A percentile compares a stretch with the other conserved stretches of the same genome.
phyloP scores from a whole-genome alignment of 2,113 vertebrate genomes.

The Myrmophylax atrothorax region DNA sequence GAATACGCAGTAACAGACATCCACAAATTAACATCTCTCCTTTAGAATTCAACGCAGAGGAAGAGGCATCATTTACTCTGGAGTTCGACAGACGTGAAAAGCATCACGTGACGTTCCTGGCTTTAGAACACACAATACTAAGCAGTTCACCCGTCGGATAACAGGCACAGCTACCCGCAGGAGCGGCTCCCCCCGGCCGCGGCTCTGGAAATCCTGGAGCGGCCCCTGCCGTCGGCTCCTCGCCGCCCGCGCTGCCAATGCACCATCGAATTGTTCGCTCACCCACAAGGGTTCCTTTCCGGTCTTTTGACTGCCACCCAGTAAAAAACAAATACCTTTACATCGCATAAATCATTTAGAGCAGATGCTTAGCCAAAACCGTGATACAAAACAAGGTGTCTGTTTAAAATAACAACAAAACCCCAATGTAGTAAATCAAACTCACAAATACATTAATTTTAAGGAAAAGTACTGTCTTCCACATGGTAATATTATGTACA shows the following conservation, averaged over 20 bases:
- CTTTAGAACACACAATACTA: background rate
- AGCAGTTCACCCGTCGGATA: background rate
- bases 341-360: fast-evolving
- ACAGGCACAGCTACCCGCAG: background rate
- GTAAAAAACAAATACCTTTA: background rate
- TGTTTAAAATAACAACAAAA: background rate
- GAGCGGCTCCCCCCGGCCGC: background rate
- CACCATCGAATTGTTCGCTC: fast-evolving
- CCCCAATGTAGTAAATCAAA: background rate
- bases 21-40: background rate
- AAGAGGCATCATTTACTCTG: background rate
- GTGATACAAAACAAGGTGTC: background rate
- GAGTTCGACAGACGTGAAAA: background rate
- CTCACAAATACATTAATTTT: background rate
- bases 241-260: background rate
- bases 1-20: fast-evolving
- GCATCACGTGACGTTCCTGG: background rate
- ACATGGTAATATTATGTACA: fast-evolving
- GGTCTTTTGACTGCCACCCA: fast-evolving
- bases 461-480: background rate
- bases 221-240: slow-evolving; percentile 59
- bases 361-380: background rate
- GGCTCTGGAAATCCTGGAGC: slow-evolving; percentile 17
- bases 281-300: background rate
- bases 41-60: background rate